Evolutionary conservation across 2,113 vertebrate genomes (phyloP), one percentile per base, ranked within the genome.

Genomic region (Heteronetta atricapilla): DNA sequence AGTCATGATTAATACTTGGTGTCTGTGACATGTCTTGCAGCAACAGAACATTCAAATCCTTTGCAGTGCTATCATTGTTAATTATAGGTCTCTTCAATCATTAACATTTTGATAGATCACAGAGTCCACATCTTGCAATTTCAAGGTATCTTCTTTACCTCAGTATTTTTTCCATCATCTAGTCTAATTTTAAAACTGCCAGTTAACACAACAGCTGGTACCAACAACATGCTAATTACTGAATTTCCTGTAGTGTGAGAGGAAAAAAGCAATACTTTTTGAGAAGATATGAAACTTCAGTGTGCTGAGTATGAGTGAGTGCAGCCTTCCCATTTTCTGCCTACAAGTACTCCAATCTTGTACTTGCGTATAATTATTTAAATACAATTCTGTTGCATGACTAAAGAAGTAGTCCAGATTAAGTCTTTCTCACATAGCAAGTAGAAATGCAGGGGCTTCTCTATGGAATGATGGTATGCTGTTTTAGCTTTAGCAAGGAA

Each of bases 41-140:
- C 58, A 78, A 72, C 18, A 91, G 82, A 88, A 87, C 82, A 91
- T 90, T 90, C 64, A 93, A 90, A 93, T 88, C 58, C 36, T 87
- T 70, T 76, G 33, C 88, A 72, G 25, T 90, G 48, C 38, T 92
- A 66, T 94, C 64, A 42, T 62, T 86, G 84, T 72, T 92, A 92
- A 89, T 92, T 73, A 76, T n/a, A 87, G 70, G 33, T 79, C 66
- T 16, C 33, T 90, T 94, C 79, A 86, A 21, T 95, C 62, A 76
- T 86, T 95, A 75, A 36, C 68, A 58, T 64, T 0, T 5, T 4
- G 11, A 19, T 74, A 46, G 31, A 66, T 89, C 74, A 89, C 1
- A 4, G 73, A 83, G 81, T 87, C 62, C 36, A 55, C 74, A 86
- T 77, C 64, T 74, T 73, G 44, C n/a, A 93, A 19, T 66, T 86